Base-by-base conservation (phyloP, 2,888 invertebrate genomes). In the Oxycera nigricornis region DNA sequence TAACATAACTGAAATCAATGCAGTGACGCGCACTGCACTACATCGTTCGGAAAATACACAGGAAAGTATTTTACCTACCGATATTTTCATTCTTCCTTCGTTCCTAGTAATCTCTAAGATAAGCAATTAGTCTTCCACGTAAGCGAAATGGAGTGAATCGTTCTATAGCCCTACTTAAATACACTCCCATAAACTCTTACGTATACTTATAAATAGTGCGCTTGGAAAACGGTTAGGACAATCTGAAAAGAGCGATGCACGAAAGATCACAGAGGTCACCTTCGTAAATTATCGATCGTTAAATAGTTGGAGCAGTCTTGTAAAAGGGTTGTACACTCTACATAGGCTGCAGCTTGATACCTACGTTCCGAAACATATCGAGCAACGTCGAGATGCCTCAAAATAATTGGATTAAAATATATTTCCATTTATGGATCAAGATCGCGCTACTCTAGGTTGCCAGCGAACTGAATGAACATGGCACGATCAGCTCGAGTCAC, bases 261-360 rank as follows among this genome's bases (percentile, higher is more conserved):
- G 72, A 72, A 72, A 72, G 72, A 72, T 72, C 72, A 72, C 26
- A 72, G 26, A 72, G 72, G 72, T 72, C 72, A 41, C 59, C 59
- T 72, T 72, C 59, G 57, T 72, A 72, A 72, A 72, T 72, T 72
- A 72, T 72, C 72, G 72, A 72, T 72, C 72, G 72, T 72, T 72
- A 72, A 72, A 72, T 72, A 72, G 72, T 72, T 72, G 39, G 72
- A 72, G 72, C n/a, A 68, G 52, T 30, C 28, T 68, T 17, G 30
- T 28, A 68, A 68, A 39, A 68, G 50, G 52, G 52, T 50, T 68
- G 68, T 68, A 17, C 50, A n/a, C 26, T 68, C 68, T 46, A 2
- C 30, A 30, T 28, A 1, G 68, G 46, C 26, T 17, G 65, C 65
- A 70, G 55, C 52, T n/a, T 50, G 28, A 28, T n/a, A 65, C 39